Conservation (phyloP, 2,113 vertebrate genomes). For the Elanus axillaris region DNA sequence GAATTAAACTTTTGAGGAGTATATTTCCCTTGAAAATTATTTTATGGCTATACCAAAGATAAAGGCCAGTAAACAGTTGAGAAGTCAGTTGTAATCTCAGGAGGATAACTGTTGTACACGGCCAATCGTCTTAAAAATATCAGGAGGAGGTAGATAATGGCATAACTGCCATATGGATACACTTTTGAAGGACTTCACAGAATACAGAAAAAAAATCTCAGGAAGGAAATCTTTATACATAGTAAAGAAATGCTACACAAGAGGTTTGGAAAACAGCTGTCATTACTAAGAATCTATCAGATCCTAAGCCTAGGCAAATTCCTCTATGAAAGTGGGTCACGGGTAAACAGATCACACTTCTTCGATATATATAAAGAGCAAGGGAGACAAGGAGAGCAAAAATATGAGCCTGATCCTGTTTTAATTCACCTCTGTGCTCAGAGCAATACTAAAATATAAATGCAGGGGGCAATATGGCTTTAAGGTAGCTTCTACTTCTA, state of each 20-base stretch:
- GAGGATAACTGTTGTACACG: not conserved
- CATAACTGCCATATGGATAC: not conserved
- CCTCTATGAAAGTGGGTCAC: not conserved
- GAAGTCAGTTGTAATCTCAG: not conserved
- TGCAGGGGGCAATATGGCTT: constrained; percentile 50
- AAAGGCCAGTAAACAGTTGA: not conserved
- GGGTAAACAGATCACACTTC: not conserved
- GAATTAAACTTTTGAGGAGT: not conserved
- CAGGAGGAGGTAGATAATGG: not conserved
- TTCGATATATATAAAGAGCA: not conserved
- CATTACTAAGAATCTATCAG: not conserved
- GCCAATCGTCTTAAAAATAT: not conserved
- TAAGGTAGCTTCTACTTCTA: not conserved
- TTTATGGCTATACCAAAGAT: not conserved
- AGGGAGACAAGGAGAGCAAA: not conserved
- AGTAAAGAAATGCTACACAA: not conserved
- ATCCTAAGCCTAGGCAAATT: not conserved
- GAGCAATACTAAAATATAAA: constrained; percentile 28
- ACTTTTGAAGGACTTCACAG: not conserved
- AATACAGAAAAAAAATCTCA: not conserved
- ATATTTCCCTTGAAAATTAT: not conserved
- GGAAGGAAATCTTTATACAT: not conserved
- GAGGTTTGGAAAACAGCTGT: not conserved
- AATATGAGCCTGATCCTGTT: not conserved
- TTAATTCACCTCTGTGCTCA: not conserved